phyloP scores from a whole-genome alignment of 1,140 invertebrate species.

The Mizuhopecten yessoensis region DNA sequence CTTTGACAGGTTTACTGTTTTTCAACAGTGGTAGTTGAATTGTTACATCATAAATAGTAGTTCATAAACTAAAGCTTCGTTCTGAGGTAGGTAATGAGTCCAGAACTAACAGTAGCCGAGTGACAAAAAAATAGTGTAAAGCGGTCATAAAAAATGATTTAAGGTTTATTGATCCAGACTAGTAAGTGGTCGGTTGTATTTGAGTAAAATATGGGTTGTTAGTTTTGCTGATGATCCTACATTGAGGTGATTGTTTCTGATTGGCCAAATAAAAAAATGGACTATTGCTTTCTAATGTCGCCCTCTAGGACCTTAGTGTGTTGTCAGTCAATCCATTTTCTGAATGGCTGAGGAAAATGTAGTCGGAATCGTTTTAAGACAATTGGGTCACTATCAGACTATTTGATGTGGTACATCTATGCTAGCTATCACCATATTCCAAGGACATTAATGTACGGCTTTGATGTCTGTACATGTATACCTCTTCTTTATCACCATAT shows the following conservation, averaged over 20 bases:
- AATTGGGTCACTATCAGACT: too few relatives aligned
- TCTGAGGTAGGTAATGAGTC: not conserved
- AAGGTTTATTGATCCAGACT: not conserved
- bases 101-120: not conserved
- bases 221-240: too few relatives aligned
- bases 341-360: not conserved
- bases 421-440: not conserved
- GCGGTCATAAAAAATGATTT: not conserved
- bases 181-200: not conserved
- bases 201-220: not conserved
- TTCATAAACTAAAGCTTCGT: not conserved
- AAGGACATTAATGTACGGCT: not conserved
- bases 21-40: not conserved
- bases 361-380: too few relatives aligned
- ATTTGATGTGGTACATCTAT: too few relatives aligned
- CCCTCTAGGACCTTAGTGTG: too few relatives aligned
- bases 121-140: constrained; percentile 7
- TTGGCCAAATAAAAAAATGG: not conserved
- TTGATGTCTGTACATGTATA: not conserved
- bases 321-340: too few relatives aligned
- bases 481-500: not conserved
- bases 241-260: not conserved
- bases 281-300: not conserved
- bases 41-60: constrained; percentile 5
- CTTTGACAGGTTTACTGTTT: not conserved